Evolutionary conservation across 2,888 invertebrate genomes (phyloP), one percentile per base, ranked within the genome.

Genomic region (Apodemia zela): DNA sequence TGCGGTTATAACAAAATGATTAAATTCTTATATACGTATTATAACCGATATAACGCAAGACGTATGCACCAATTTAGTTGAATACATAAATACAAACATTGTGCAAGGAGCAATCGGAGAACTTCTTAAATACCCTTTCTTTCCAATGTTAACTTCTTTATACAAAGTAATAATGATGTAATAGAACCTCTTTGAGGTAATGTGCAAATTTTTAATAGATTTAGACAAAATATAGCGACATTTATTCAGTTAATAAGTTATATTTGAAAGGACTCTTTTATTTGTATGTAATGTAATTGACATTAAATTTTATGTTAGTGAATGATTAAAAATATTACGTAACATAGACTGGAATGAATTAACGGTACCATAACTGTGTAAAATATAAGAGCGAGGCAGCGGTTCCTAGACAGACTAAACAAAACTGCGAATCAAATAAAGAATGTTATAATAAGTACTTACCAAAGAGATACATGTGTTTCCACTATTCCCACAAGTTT

Each of bases 381-480:
- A 72, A 73, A 72, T 70, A 70, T 71, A 79, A 51, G 73, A 79
- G 86, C 86, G 87, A 88, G 88, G 87, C 78, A 73, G 76, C 73
- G 71, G 82, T 85, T 84, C 86, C 86, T 75, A 71, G 73, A 60
- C 47, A 61, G 51, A 65, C 61, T 58, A 65, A 49, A 59, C 63
- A 67, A 66, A 66, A 61, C 63, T 38, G 61, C 47, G 45, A 64
- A 45, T 59, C 45, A 54, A 66, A 61, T 61, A 61, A 25, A 63
- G 63, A 66, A 25, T 76, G 75, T 76, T 73, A 80, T 75, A 78
- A 80, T 87, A 87, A 87, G 85, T 87, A 87, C 86, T 82, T 83
- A 85, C 76, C 79, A 38, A 38, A 13, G 38, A 13, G 13, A 38
- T 3, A 38, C 13, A 13, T 13, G 38, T 38, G 13, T 38, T 38